These are phyloP conservation scores for Lasioglossum leucozonium DNA, from an alignment of 2,888 invertebrate genomes.

Conservation along the genomic window DNA sequence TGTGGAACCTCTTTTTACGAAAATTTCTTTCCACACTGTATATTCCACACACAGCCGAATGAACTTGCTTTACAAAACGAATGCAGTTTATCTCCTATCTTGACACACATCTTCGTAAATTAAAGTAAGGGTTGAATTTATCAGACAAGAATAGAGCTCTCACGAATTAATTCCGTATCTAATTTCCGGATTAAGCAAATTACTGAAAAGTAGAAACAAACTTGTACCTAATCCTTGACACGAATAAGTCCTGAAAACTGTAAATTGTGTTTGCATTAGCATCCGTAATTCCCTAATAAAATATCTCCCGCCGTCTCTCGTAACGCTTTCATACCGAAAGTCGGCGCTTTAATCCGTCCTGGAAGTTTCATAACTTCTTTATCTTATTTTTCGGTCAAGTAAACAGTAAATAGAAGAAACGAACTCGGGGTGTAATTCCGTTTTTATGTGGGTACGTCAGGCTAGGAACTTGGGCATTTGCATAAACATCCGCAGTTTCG, in stretches of 20 bases:
- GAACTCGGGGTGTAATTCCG: neutral
- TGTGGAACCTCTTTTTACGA: too few species aligned
- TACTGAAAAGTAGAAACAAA: neutral
- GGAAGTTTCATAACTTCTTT: neutral
- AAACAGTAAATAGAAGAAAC: neutral
- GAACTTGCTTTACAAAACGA: neutral
- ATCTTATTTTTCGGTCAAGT: slow-evolving; percentile 3
- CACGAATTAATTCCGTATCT: neutral
- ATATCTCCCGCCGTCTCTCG: neutral
- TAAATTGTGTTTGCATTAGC: neutral
- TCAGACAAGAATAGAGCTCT: neutral
- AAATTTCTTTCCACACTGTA: too few species aligned
- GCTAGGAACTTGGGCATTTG: neutral
- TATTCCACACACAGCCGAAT: too few species aligned
- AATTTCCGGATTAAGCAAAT: neutral
- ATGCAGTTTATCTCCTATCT: neutral
- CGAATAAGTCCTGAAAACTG: neutral
- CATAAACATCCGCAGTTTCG: neutral
- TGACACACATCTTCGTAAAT: too few species aligned
- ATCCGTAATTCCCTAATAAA: neutral
- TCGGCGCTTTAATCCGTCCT: neutral
- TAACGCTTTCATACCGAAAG: neutral
- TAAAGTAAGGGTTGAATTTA: too few species aligned
- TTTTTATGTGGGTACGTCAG: neutral
- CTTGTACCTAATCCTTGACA: neutral